These are phyloP conservation scores for Hydriomena furcata DNA, from an alignment of 2,888 invertebrate species.

Conservation along the genomic window DNA sequence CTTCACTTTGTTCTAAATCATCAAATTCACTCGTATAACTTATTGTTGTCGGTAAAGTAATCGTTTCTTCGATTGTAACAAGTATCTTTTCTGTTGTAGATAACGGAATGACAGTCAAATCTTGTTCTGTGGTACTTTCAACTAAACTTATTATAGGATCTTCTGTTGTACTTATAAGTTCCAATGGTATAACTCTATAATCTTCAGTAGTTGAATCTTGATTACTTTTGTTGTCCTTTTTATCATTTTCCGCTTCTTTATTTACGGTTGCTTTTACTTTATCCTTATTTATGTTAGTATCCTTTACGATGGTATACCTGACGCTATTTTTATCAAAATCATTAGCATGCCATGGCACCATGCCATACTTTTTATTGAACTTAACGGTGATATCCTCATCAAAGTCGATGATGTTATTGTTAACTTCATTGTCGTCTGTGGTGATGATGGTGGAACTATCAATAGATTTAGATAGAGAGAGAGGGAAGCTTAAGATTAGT, in stretches of 20 bases:
- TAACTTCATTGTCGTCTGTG: constrained; percentile 47
- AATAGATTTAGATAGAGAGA: constrained; percentile 50
- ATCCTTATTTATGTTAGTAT: constrained; percentile 34
- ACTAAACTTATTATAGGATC: constrained; percentile 52
- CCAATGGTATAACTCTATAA: constrained; percentile 70
- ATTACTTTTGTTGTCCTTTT: constrained; percentile 24
- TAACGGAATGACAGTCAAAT: constrained; percentile 71
- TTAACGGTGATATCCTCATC: constrained; percentile 68
- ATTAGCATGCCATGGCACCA: constrained; percentile 57
- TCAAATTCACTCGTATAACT: constrained; percentile 35
- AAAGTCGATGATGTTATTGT: constrained; percentile 73
- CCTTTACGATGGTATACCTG: constrained; percentile 63
- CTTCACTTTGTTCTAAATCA: constrained; percentile 29
- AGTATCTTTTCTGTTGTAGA: constrained; percentile 55
- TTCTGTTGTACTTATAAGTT: constrained; percentile 71
- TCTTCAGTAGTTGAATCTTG: constrained; percentile 56
- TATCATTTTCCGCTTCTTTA: constrained; percentile 30
- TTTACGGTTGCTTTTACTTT: constrained; percentile 2
- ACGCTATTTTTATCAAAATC: constrained; percentile 61
- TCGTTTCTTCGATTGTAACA: constrained; percentile 57
- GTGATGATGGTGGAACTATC: constrained; percentile 42
- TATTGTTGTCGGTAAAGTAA: constrained; percentile 59
- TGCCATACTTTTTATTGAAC: constrained; percentile 63
- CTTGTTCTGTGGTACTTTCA: constrained; percentile 65
- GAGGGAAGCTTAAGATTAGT: constrained; percentile 49